Percentiles rank a stretch among this genome's conserved stretches.
These are phyloP conservation scores for Galeruca laticollis DNA, from an alignment of 2,888 invertebrate species.

Conservation along the genomic window DNA sequence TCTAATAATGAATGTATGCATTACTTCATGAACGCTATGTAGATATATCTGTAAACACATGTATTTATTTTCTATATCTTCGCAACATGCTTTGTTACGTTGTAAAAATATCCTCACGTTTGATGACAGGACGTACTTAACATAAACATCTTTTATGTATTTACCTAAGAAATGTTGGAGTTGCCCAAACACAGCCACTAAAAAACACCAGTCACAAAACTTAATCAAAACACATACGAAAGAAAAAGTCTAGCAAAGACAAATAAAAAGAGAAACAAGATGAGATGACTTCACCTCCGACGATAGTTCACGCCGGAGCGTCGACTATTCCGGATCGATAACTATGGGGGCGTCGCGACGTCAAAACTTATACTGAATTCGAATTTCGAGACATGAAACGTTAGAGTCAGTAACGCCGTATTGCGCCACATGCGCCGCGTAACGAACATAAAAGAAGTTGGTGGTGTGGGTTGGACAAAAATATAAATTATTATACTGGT, in stretches of 20 bases:
- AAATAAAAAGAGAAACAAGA: slow-evolving; percentile 12
- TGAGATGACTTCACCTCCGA: slow-evolving; percentile 35
- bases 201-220: slow-evolving; percentile 1
- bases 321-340: slow-evolving; percentile 39
- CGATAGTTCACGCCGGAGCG: slow-evolving; percentile 24
- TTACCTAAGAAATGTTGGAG: not conserved
- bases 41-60: not conserved
- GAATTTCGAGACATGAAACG: slow-evolving; percentile 31
- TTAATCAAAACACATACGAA: slow-evolving; percentile 10
- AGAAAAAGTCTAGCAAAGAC: slow-evolving; percentile 26
- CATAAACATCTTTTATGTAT: slow-evolving; percentile 10
- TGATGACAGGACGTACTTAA: slow-evolving; percentile 7
- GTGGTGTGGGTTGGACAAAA: not conserved
- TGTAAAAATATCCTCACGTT: not conserved
- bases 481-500: not conserved
- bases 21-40: no score
- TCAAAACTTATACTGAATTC: slow-evolving; percentile 52
- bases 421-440: slow-evolving; percentile 39
- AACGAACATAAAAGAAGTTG: no score
- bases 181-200: slow-evolving; percentile 12
- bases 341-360: slow-evolving; percentile 56
- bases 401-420: slow-evolving; percentile 31
- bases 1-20: no score
- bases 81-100: not conserved
- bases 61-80: not conserved